Evolutionary conservation across 2,888 invertebrate genomes (phyloP).

Genomic region (Imbricaverruca yamaguchii): DNA sequence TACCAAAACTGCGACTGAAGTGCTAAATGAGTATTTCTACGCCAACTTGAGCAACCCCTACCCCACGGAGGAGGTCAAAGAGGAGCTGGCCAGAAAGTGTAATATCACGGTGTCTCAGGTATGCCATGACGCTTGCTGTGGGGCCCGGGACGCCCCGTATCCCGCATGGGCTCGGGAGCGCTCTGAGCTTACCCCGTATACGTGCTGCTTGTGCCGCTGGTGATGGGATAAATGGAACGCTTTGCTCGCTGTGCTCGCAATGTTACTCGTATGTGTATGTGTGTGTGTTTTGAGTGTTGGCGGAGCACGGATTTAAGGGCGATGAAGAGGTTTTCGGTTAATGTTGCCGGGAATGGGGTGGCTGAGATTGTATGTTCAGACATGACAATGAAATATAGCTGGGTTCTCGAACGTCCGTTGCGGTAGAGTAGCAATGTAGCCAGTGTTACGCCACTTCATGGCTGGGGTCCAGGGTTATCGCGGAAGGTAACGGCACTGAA

Average conservation of each 20-base stretch:
- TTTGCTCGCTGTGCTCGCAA: background rate
- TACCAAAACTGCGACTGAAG: constrained; percentile 94
- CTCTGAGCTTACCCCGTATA: no score
- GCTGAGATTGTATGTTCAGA: no score
- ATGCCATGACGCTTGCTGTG: constrained; percentile 19
- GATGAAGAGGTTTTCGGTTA: no score
- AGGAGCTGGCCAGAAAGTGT: constrained; percentile 97
- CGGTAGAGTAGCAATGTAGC: no score
- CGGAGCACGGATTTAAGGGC: background rate
- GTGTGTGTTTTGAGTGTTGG: background rate
- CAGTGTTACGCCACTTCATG: no score
- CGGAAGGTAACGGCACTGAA: no score
- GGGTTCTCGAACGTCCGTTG: no score
- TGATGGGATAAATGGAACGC: background rate
- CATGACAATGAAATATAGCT: no score
- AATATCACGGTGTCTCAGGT: constrained; percentile 97
- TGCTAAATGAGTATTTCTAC: constrained; percentile 99
- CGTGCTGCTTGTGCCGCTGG: background rate
- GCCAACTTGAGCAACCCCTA: constrained; percentile 99
- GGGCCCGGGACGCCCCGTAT: background rate
- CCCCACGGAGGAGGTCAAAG: constrained; percentile 99
- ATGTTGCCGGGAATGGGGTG: no score
- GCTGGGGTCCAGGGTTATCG: no score
- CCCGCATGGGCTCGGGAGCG: no score
- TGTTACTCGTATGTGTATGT: background rate